These are phyloP conservation scores for Ciconia boyciana DNA, from an alignment of 2,113 vertebrate species.

Conservation along the genomic window DNA sequence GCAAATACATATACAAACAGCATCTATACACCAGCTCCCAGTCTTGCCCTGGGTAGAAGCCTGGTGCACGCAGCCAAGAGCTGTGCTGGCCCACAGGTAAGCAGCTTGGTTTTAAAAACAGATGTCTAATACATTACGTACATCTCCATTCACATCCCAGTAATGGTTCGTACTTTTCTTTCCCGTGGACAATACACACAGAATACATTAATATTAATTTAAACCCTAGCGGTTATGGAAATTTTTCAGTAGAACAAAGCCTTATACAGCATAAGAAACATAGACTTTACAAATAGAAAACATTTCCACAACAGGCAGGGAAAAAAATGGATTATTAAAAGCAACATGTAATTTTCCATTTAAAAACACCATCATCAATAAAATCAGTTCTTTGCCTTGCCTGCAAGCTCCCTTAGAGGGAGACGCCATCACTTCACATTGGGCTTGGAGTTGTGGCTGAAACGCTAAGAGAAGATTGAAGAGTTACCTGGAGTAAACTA, in stretches of 20 bases:
- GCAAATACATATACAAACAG: not conserved
- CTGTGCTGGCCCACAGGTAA: not conserved
- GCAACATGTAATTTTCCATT: not conserved
- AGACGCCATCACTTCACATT: not conserved
- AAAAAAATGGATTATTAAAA: not conserved
- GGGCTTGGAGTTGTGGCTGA: not conserved
- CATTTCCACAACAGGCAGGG: not conserved
- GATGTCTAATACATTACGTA: not conserved
- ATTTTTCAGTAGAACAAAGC: not conserved
- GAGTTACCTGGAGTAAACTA: not conserved
- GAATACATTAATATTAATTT: not conserved
- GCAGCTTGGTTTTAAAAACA: not conserved
- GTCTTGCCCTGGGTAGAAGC: not conserved
- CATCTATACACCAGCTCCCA: not conserved
- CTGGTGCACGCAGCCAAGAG: not conserved
- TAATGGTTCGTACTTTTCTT: not conserved
- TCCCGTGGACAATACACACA: accelerated
- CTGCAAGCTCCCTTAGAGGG: not conserved
- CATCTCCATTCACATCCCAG: not conserved
- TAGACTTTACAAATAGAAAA: not conserved
- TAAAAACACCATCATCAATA: not conserved
- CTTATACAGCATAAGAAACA: not conserved
- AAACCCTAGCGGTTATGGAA: not conserved
- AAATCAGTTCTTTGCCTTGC: not conserved
- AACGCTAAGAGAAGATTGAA: not conserved